Base-by-base conservation (phyloP, 2,113 vertebrate species). In the Myodes glareolus region DNA sequence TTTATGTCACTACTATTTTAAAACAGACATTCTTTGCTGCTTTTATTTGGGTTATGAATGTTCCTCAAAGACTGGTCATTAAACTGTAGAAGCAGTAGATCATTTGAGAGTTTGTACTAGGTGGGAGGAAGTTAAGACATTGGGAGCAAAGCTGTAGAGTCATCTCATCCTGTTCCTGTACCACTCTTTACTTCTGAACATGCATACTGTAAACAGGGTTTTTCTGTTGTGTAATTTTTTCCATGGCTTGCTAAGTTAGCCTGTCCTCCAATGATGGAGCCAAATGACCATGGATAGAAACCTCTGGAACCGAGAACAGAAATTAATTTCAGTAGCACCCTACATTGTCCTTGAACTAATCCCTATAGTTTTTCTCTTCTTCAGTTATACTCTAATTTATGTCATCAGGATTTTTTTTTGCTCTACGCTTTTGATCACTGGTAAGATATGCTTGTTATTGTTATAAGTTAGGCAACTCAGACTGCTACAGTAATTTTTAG, bases 161-260 rank as follows among this genome's bases (percentile, higher is more conserved):
- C 8, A 45, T 31, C 39, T 9, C 42, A 87, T 10, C 6, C 29
- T 36, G 25, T 45, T 33, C 10, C 47, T 70, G 7, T 9, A 2
- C 23, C 11, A 12, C 10, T 23, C 36, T 67, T 39, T 25, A 29
- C 16, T 58, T 80, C 47, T 33, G 7, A 42, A 2, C 9, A 70
- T 1, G 5, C 16, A 31, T 7, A 6, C 5, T 2, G 2, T 47
- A 47, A 72, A 45, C 5, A 61, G 25, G 13, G 1, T 5, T 73
- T 4, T 58, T 58, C 39, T 31, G 16, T 23, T 33, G 1, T 61
- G 2, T 3, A 19, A 17, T 21, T 52, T 8, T 8, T 11, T 14
- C 9, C 10, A 23, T 70, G 21, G 31, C 4, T 17, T 72, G 5
- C 14, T 23, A 9, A 61, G 16, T 23, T n/a, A 17, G 2, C 16